Evolutionary conservation across 1,140 invertebrate genomes (phyloP).

Genomic region (Drosophila rufa): DNA sequence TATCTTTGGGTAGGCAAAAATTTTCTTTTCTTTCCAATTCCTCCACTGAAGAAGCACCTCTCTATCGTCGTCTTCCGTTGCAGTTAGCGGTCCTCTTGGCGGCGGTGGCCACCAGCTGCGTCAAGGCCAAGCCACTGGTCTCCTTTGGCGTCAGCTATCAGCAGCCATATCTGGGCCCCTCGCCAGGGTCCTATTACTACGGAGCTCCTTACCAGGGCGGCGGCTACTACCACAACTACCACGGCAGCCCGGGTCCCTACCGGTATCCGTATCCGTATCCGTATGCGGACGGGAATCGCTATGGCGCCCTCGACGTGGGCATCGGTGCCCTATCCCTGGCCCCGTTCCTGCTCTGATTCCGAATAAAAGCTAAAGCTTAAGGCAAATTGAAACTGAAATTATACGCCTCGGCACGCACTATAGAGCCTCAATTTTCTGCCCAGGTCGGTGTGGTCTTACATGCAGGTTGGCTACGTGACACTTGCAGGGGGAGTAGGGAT

Average conservation of each 20-base stretch:
- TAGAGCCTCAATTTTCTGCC: slow-evolving; percentile 14
- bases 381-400: not conserved
- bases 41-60: not conserved
- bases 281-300: slow-evolving; percentile 30
- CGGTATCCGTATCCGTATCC: slow-evolving; percentile 51
- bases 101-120: slow-evolving; percentile 29
- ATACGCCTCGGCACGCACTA: slow-evolving; percentile 23
- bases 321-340: slow-evolving; percentile 61
- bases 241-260: slow-evolving; percentile 34
- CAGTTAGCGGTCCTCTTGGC: slow-evolving; percentile 41
- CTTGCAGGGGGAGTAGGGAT: not conserved
- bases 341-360: slow-evolving; percentile 59
- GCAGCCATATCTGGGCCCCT: slow-evolving; percentile 29
- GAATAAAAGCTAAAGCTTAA: slow-evolving; percentile 9
- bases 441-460: not conserved
- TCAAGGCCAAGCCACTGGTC: slow-evolving; percentile 58
- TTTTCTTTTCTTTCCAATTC: not conserved
- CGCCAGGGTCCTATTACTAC: slow-evolving; percentile 50
- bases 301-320: slow-evolving; percentile 62
- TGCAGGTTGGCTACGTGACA: slow-evolving; percentile 27
- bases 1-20: slow-evolving; percentile 55
- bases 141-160: slow-evolving; percentile 62
- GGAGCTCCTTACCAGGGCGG: slow-evolving; percentile 32
- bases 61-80: not conserved
- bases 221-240: slow-evolving; percentile 33